Percentiles rank a stretch among this genome's conserved stretches.
phyloP scores from a whole-genome alignment of 2,888 invertebrate genomes.

The Scaptodrosophila latifasciaeformis region DNA sequence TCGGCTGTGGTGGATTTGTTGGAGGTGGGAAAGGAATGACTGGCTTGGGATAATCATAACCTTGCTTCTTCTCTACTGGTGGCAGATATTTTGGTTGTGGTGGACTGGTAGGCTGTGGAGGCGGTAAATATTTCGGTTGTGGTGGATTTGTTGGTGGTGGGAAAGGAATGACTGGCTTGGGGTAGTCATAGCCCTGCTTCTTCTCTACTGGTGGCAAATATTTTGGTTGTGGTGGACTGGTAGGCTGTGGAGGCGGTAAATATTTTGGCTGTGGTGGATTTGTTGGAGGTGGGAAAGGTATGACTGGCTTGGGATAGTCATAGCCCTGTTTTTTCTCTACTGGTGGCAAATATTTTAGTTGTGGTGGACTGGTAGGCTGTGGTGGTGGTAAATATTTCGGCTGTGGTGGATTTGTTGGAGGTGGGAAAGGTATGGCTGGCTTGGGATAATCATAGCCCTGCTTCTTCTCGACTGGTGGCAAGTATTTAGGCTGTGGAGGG shows the following conservation, averaged over 20 bases:
- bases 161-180: constrained; percentile 35
- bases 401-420: constrained; percentile 19
- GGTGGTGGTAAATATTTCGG: constrained; percentile 14
- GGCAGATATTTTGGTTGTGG: constrained; percentile 17
- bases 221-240: constrained; percentile 10
- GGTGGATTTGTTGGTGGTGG: constrained; percentile 26
- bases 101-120: constrained; percentile 11
- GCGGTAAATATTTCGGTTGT: constrained; percentile 24
- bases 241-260: constrained; percentile 14
- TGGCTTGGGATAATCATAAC: constrained; percentile 34
- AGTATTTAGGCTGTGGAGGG: constrained; percentile 37
- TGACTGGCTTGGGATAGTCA: constrained; percentile 4
- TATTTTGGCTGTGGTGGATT: constrained; percentile 27
- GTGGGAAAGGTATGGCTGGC: constrained; percentile 42
- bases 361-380: constrained; percentile 22
- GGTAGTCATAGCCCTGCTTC: constrained; percentile 34
- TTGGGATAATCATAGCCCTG: constrained; percentile 53
- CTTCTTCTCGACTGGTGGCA: constrained; percentile 22
- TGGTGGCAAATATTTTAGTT: constrained; percentile 21
- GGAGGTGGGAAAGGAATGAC: constrained; percentile 35
- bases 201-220: constrained; percentile 24
- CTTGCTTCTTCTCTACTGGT: constrained; percentile 11
- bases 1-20: constrained; percentile 22
- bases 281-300: constrained; percentile 9
- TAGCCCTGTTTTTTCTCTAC: constrained; percentile 5